A percentile compares a stretch with the other conserved stretches of the same genome.
These are phyloP conservation scores for Ophioninae sp. DNA, from an alignment of 2,888 invertebrate species.

Conservation along the genomic window DNA sequence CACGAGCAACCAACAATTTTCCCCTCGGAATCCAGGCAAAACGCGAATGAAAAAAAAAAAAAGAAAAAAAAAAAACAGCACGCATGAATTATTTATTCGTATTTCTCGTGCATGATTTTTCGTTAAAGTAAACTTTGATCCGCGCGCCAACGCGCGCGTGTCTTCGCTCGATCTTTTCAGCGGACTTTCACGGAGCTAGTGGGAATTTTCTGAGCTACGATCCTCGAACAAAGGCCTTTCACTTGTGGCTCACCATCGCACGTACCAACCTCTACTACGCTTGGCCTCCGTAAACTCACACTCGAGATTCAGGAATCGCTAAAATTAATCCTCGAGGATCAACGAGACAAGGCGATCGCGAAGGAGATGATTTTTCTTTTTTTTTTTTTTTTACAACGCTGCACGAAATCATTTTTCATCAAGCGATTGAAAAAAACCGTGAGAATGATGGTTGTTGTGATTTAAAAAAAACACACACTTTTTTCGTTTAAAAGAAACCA, in stretches of 20 bases:
- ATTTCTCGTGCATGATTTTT: slow-evolving; percentile 10
- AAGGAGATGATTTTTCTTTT: neutral
- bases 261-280: slow-evolving; percentile 56
- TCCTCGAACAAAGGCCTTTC: slow-evolving; percentile 73
- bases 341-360: neutral
- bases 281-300: slow-evolving; percentile 64
- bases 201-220: slow-evolving; percentile 51
- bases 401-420: too few relatives aligned
- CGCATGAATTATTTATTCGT: neutral
- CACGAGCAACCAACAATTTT: neutral
- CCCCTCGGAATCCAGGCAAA: neutral
- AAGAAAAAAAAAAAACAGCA: slow-evolving; percentile 8
- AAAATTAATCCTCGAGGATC: slow-evolving; percentile 10
- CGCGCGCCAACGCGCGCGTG: slow-evolving; percentile 31
- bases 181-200: slow-evolving; percentile 57
- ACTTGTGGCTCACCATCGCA: slow-evolving; percentile 64
- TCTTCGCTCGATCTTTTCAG: slow-evolving; percentile 53
- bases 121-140: slow-evolving; percentile 39
- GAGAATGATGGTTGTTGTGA: too few relatives aligned
- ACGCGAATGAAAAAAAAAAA: neutral
- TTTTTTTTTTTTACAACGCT: neutral
- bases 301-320: slow-evolving; percentile 33
- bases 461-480: too few relatives aligned
- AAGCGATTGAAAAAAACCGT: too few relatives aligned
- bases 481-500: too few relatives aligned